These are phyloP conservation scores for Ursus arctos DNA, from an alignment of 2,113 vertebrate species.

Conservation along the genomic window DNA sequence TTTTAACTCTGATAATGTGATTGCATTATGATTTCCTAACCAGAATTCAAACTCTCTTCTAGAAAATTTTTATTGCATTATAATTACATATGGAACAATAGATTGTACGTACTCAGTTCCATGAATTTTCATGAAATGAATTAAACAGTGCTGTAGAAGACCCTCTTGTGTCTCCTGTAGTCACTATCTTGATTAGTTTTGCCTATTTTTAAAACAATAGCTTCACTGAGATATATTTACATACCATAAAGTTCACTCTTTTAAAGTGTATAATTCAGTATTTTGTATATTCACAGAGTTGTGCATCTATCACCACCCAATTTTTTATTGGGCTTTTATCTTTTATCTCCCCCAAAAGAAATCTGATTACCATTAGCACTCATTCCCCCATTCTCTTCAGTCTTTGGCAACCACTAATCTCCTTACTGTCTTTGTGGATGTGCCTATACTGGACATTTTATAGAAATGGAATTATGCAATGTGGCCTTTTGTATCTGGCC, in stretches of 20 bases:
- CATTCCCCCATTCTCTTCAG: background rate
- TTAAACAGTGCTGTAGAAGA: background rate
- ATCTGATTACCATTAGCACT: background rate
- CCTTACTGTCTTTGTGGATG: background rate
- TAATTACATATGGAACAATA: background rate
- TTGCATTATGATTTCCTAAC: conserved; percentile 11
- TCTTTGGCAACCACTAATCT: background rate
- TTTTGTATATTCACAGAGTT: background rate
- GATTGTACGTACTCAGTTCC: background rate
- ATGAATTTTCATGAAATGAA: background rate
- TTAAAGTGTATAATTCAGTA: background rate
- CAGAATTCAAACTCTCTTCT: background rate
- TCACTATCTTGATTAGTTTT: background rate
- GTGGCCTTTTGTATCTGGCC: background rate
- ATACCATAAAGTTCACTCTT: background rate
- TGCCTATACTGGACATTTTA: background rate
- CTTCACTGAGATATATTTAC: background rate
- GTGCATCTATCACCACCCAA: background rate
- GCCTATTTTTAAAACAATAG: background rate
- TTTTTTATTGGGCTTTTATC: too few species aligned
- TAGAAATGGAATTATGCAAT: background rate
- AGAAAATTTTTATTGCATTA: background rate
- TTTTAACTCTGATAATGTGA: background rate
- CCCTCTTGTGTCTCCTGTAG: background rate
- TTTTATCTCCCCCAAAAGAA: background rate